phyloP scores from a whole-genome alignment of 2,113 vertebrate species.

The Bathybates hornii region DNA sequence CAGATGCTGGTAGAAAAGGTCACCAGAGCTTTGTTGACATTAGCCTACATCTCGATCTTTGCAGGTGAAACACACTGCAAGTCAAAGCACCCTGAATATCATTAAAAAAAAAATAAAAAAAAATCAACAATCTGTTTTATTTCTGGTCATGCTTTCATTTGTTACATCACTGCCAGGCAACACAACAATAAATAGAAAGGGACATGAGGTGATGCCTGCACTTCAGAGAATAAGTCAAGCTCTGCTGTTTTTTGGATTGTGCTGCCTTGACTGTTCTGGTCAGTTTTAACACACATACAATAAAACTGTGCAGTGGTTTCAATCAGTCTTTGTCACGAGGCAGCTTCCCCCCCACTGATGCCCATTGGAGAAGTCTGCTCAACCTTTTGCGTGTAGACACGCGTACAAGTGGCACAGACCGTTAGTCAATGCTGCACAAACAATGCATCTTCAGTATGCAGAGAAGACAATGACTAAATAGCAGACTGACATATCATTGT shows the following conservation, averaged over 20 bases:
- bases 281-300: background rate
- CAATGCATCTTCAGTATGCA: background rate
- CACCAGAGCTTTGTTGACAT: background rate
- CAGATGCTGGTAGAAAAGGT: background rate
- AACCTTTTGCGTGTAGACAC: background rate
- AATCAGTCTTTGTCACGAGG: background rate
- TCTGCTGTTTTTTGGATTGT: background rate
- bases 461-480: conserved; percentile 6
- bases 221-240: background rate
- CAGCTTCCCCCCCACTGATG: background rate
- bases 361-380: background rate
- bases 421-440: background rate
- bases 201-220: background rate
- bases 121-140: background rate
- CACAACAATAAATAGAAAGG: background rate
- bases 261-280: background rate
- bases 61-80: background rate
- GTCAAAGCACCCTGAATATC: background rate
- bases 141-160: background rate
- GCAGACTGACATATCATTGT: background rate
- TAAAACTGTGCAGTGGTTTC: background rate
- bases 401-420: background rate
- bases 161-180: background rate
- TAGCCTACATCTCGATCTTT: background rate
- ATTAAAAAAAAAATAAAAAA: background rate